Percentiles rank a stretch among this genome's conserved stretches.
Conservation (phyloP, 1,140 invertebrate genomes). For the Uloborus diversus region DNA sequence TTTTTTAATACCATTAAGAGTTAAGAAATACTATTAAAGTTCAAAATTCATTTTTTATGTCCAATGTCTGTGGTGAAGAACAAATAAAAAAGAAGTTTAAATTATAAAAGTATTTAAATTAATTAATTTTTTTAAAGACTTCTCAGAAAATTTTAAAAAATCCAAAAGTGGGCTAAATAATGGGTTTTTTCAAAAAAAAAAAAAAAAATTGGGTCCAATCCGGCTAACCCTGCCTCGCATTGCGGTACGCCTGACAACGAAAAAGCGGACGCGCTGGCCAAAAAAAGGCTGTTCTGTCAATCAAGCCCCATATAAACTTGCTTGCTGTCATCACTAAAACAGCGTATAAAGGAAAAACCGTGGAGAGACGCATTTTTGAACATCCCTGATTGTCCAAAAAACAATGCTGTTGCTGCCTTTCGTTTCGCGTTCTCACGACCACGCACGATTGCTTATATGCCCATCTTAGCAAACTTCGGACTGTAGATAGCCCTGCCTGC, state of each 20-base stretch:
- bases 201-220: too few species aligned
- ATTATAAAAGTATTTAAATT: too few species aligned
- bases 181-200: too few species aligned
- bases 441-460: neutral
- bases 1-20: too few species aligned
- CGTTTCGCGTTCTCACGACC: neutral
- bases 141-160: too few species aligned
- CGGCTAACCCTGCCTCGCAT: too few species aligned
- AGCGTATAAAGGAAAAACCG: neutral
- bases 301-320: neutral
- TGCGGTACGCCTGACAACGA: neutral
- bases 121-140: too few species aligned
- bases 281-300: neutral
- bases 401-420: slow-evolving; percentile 1
- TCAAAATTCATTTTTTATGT: too few species aligned
- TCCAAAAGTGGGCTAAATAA: too few species aligned
- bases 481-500: neutral
- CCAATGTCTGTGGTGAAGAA: too few species aligned
- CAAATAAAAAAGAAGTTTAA: too few species aligned
- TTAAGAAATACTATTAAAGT: too few species aligned
- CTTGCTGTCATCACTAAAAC: neutral
- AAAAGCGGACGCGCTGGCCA: neutral
- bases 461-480: neutral
- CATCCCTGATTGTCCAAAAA: neutral
- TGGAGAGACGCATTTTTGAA: neutral